These are phyloP conservation scores for Oryctolagus cuniculus DNA, from an alignment of 2,113 vertebrate genomes.

Conservation along the genomic window DNA sequence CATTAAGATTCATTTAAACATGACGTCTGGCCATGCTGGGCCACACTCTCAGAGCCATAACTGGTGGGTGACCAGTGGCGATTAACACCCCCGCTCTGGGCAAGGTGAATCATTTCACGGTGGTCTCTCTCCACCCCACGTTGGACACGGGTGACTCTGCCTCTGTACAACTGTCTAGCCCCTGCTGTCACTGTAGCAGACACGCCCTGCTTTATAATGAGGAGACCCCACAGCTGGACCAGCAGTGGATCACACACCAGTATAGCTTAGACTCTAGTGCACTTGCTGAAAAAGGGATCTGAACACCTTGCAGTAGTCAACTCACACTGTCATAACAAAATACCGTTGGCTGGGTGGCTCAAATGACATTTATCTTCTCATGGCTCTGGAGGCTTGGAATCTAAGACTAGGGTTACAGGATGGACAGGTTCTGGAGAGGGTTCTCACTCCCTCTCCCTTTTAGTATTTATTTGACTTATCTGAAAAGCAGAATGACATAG, in stretches of 20 bases:
- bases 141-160: background rate
- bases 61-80: background rate
- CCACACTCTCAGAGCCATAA: background rate
- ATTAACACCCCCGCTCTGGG: background rate
- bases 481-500: no score
- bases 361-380: no score
- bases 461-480: no score
- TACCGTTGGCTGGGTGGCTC: background rate
- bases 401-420: background rate
- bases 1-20: background rate
- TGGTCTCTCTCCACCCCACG: background rate
- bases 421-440: background rate
- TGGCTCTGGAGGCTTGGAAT: background rate
- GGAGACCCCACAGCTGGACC: fast-evolving
- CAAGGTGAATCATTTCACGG: fast-evolving
- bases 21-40: background rate
- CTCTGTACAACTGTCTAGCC: background rate
- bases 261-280: background rate
- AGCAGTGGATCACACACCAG: background rate
- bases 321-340: background rate
- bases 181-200: background rate
- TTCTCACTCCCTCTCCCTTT: no score
- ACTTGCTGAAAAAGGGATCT: background rate
- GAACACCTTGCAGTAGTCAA: background rate
- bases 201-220: background rate